Conservation (phyloP, 2,888 invertebrate genomes). For the Eupithecia abbreviata region DNA sequence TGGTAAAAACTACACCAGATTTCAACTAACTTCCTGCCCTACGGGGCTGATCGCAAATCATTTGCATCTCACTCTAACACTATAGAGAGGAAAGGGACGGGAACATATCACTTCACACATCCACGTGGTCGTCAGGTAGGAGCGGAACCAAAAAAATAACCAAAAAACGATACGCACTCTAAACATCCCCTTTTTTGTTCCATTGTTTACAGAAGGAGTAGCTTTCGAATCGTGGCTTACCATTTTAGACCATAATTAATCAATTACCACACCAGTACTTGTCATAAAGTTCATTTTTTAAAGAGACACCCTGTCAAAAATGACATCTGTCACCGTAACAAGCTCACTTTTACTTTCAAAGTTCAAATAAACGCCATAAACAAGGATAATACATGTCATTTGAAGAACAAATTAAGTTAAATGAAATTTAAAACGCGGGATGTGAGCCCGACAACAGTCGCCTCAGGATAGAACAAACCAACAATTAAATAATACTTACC, state of each 20-base stretch:
- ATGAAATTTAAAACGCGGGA: slow-evolving; percentile 55
- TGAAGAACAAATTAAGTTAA: slow-evolving; percentile 54
- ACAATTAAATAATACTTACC: slow-evolving; percentile 82
- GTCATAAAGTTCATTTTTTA: not conserved
- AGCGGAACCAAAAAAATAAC: slow-evolving; percentile 75
- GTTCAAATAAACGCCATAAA: slow-evolving; percentile 39
- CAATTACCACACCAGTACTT: slow-evolving; percentile 29
- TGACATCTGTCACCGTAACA: slow-evolving; percentile 40
- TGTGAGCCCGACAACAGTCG: slow-evolving; percentile 58
- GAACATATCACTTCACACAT: slow-evolving; percentile 64
- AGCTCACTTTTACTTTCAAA: slow-evolving; percentile 31
- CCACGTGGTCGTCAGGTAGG: slow-evolving; percentile 79
- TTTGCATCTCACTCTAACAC: slow-evolving; percentile 56
- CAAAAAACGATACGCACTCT: slow-evolving; percentile 74
- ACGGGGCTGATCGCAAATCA: slow-evolving; percentile 65
- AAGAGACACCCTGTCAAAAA: slow-evolving; percentile 31
- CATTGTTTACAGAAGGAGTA: slow-evolving; percentile 78
- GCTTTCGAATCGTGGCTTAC: slow-evolving; percentile 70
- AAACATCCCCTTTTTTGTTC: slow-evolving; percentile 80
- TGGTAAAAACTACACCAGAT: slow-evolving; percentile 80
- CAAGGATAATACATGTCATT: slow-evolving; percentile 49
- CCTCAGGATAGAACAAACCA: slow-evolving; percentile 69
- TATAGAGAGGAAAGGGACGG: slow-evolving; percentile 56
- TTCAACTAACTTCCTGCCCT: slow-evolving; percentile 78
- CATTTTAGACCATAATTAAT: slow-evolving; percentile 49